Evolutionary conservation across 2,113 vertebrate genomes (phyloP).

Genomic region (Hippolais icterina): DNA sequence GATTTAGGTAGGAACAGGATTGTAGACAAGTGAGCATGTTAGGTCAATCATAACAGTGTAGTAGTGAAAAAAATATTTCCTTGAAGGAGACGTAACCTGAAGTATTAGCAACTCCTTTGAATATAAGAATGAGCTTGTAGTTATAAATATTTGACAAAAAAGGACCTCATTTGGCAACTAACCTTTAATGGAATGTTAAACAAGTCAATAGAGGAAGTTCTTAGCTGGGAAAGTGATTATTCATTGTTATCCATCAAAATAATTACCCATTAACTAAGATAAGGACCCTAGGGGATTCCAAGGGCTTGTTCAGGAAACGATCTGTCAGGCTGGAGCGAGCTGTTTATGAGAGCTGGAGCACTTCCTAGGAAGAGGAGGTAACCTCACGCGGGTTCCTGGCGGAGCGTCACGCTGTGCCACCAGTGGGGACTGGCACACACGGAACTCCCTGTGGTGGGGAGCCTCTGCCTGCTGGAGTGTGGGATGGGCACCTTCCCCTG

Average conservation of each 20-base stretch:
- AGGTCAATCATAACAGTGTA: neutral
- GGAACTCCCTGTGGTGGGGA: accelerated
- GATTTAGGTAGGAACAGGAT: neutral
- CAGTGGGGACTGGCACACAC: accelerated
- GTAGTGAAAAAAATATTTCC: neutral
- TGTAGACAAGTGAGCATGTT: neutral
- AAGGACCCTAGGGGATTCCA: slow-evolving; percentile 77
- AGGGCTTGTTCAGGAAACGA: slow-evolving; percentile 74
- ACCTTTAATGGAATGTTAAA: slow-evolving; percentile 70
- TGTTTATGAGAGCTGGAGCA: slow-evolving; percentile 48
- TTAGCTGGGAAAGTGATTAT: slow-evolving; percentile 78
- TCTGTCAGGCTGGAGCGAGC: slow-evolving; percentile 64
- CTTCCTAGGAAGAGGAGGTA: slow-evolving; percentile 75
- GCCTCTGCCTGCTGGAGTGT: neutral
- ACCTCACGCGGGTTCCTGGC: neutral
- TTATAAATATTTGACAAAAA: slow-evolving; percentile 67
- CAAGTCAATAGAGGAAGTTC: slow-evolving; percentile 82
- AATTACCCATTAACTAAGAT: slow-evolving; percentile 74
- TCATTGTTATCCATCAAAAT: slow-evolving; percentile 75
- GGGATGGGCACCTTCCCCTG: neutral
- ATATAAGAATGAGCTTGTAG: slow-evolving; percentile 29
- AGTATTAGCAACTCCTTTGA: slow-evolving; percentile 39
- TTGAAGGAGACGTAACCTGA: slow-evolving; percentile 2
- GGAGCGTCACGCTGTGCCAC: accelerated
- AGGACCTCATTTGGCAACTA: slow-evolving; percentile 70